Evolutionary conservation across 1,140 invertebrate genomes (phyloP), one percentile per base, ranked within the genome.

Genomic region (Ephestia elutella): DNA sequence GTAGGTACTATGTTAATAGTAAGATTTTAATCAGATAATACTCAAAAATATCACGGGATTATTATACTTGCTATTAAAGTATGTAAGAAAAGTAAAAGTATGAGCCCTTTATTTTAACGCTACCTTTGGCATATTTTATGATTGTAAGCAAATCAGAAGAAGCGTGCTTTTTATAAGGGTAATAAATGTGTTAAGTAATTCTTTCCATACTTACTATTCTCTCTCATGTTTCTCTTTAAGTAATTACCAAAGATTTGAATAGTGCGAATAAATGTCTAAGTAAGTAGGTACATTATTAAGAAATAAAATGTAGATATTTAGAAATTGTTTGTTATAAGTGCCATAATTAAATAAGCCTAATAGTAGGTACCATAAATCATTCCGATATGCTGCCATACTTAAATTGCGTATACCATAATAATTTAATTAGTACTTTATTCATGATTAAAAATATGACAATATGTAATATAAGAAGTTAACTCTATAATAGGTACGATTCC

Each of bases 361-460:
- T 50, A n/a, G n/a, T 50, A 50, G 20, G 10, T 50, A 50, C 18
- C 11, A 50, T 21, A 7, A 10, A 17, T 50, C 49, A 50, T 44
- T 44, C 38, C 15, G 7, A 44, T 44, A 44, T n/a, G n/a, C 38
- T 44, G 38, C 38, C 38, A 44, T 44, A 44, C 30, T 32, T 32
- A 32, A 32, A 10, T 10, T 44, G 38, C 38, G 38, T 44, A 44
- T 44, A 44, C 38, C n/a, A 44, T 44, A 44, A n/a, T n/a, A n/a
- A n/a, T n/a, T n/a, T 44, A 44, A 17, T 44, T 44, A 44, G 38
- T 2, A 44, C 10, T 44, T 15, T 44, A 44, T 44, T 44, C 38
- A 17, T 15, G 13, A 17, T 2, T 44, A 44, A 17, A 44, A 75
- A 67, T 70, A 63, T 73, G 81, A 84, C 81, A 84, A 84, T 84